Conservation (phyloP, 2,888 invertebrate species). For the Cepaea hortensis region DNA sequence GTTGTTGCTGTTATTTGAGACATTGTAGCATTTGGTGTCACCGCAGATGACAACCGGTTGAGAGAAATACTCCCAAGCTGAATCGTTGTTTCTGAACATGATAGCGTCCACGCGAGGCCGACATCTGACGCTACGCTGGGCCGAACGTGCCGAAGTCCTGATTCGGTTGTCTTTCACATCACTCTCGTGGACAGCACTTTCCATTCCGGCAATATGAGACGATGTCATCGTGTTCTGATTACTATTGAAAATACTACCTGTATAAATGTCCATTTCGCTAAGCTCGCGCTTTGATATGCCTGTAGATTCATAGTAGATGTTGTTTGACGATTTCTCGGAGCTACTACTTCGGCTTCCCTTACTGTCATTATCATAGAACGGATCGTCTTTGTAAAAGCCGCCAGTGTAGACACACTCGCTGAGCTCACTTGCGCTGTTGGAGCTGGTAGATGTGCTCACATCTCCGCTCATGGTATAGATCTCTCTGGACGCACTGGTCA, state of each 20-base stretch:
- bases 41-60: background rate
- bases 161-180: slow-evolving; percentile 13
- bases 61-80: background rate
- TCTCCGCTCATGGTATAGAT: slow-evolving; percentile 45
- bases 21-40: background rate
- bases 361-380: slow-evolving; percentile 30
- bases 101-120: slow-evolving; percentile 28
- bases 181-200: background rate
- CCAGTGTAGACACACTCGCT: slow-evolving; percentile 32
- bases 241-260: slow-evolving; percentile 31
- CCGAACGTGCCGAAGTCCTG: slow-evolving; percentile 16
- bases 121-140: slow-evolving; percentile 9
- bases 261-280: slow-evolving; percentile 40
- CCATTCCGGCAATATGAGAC: no score
- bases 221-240: slow-evolving; percentile 1
- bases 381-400: slow-evolving; percentile 35
- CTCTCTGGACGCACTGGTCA: slow-evolving; percentile 2
- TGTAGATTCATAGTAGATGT: slow-evolving; percentile 33
- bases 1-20: slow-evolving; percentile 40
- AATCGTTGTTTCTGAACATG: background rate
- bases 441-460: slow-evolving; percentile 39
- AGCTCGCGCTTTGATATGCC: slow-evolving; percentile 4
- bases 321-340: background rate
- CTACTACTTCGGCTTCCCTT: background rate
- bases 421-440: slow-evolving; percentile 33